Evolutionary conservation across 2,888 invertebrate species (phyloP).

Genomic region (Mechanitis messenoides): DNA sequence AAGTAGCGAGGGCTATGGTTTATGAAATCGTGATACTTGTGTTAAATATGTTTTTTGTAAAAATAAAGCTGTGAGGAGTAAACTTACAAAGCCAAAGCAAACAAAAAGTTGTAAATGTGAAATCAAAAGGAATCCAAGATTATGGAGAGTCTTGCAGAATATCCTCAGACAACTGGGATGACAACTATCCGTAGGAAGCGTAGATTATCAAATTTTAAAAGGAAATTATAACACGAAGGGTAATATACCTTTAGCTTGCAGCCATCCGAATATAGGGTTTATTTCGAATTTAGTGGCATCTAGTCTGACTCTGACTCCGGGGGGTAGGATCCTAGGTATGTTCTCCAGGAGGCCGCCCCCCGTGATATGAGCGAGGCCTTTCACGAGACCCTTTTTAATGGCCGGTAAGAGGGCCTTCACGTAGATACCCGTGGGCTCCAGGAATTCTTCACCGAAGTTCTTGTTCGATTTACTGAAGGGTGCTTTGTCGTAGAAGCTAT

Average conservation of each 20-base stretch:
- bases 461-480: conserved; percentile 59
- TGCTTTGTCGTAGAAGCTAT: conserved; percentile 58
- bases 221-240: background rate
- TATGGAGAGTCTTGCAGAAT: no score
- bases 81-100: no score
- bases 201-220: no score
- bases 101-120: no score
- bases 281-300: conserved; percentile 85
- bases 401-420: conserved; percentile 84
- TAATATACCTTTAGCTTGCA: conserved; percentile 80
- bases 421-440: conserved; percentile 93
- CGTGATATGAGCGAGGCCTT: conserved; percentile 94
- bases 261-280: conserved; percentile 91
- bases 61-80: no score
- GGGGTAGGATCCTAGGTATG: conserved; percentile 88
- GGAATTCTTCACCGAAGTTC: conserved; percentile 83
- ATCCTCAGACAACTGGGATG: no score
- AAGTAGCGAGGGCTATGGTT: no score
- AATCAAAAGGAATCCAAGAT: no score
- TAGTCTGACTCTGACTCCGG: conserved; percentile 78
- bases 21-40: no score
- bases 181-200: no score
- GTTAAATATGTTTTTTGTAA: no score
- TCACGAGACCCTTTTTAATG: conserved; percentile 82
- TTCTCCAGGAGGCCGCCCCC: conserved; percentile 95